phyloP scores from a whole-genome alignment of 2,797 vertebrate genomes.

The Cygnus olor region DNA sequence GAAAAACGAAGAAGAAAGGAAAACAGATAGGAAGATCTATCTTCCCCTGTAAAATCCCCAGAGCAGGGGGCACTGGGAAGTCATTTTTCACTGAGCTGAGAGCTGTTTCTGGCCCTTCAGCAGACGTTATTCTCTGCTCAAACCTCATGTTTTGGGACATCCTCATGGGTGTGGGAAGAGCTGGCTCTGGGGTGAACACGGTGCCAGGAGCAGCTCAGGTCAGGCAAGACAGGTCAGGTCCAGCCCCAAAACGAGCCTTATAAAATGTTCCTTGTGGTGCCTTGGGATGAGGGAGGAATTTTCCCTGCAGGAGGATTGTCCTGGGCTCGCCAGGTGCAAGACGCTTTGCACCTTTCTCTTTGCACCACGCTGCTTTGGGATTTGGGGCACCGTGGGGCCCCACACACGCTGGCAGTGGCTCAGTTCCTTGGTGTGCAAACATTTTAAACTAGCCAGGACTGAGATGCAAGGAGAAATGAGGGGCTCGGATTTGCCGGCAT shows the following conservation, averaged over 20 bases:
- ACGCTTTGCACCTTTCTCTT: not conserved
- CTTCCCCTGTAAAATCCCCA: constrained; percentile 38
- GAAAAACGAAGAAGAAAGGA: constrained; percentile 48
- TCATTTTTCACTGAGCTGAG: constrained; percentile 33
- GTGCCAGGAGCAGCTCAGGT: too few relatives aligned
- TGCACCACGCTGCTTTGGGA: not conserved
- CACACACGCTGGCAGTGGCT: fast-evolving
- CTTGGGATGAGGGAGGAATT: not conserved
- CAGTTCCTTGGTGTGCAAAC: fast-evolving
- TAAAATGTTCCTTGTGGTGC: not conserved
- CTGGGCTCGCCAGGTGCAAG: not conserved
- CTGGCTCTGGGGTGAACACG: not conserved
- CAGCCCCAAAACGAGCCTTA: not conserved
- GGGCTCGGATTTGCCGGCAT: not conserved
- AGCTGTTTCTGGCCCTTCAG: constrained; percentile 17
- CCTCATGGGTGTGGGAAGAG: fast-evolving
- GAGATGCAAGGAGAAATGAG: not conserved
- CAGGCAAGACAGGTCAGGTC: not conserved
- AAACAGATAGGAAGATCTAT: constrained; percentile 56
- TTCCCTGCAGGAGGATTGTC: not conserved
- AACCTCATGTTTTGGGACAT: not conserved
- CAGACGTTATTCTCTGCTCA: not conserved
- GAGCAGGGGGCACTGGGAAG: constrained; percentile 50
- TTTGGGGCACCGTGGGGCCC: not conserved
- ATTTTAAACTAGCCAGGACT: not conserved